These are phyloP conservation scores for Clunio marinus DNA, from an alignment of 2,888 invertebrate genomes.

Conservation along the genomic window DNA sequence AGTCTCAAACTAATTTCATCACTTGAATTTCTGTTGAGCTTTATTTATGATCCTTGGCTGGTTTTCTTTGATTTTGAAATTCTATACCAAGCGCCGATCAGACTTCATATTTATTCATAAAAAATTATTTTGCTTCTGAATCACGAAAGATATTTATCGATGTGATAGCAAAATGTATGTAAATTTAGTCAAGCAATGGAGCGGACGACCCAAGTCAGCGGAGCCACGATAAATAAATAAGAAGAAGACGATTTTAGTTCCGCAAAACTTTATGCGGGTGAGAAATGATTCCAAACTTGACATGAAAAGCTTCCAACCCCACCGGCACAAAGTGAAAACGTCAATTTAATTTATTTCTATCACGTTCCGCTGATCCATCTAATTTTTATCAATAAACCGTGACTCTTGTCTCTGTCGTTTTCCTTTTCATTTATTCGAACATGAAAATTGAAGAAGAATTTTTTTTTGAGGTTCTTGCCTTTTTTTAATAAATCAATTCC, in stretches of 20 bases:
- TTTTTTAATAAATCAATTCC: not conserved
- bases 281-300: not conserved
- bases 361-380: slow-evolving; percentile 15
- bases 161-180: not conserved
- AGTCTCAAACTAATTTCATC: not conserved
- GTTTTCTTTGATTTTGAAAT: slow-evolving; percentile 2
- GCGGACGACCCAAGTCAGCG: not conserved
- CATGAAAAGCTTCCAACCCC: not conserved
- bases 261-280: not conserved
- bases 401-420: not conserved
- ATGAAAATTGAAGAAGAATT: not conserved
- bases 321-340: not conserved
- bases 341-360: slow-evolving; percentile 9
- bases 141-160: not conserved
- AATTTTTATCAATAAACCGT: slow-evolving; percentile 17
- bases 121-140: not conserved
- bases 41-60: not conserved
- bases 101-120: not conserved
- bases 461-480: not conserved
- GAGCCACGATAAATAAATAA: not conserved
- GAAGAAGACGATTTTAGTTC: not conserved
- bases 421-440: too few species aligned
- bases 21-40: too few species aligned
- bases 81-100: not conserved
- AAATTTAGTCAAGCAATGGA: not conserved